phyloP scores from a whole-genome alignment of 2,888 invertebrate species.

The Shargacucullia verbasci region DNA sequence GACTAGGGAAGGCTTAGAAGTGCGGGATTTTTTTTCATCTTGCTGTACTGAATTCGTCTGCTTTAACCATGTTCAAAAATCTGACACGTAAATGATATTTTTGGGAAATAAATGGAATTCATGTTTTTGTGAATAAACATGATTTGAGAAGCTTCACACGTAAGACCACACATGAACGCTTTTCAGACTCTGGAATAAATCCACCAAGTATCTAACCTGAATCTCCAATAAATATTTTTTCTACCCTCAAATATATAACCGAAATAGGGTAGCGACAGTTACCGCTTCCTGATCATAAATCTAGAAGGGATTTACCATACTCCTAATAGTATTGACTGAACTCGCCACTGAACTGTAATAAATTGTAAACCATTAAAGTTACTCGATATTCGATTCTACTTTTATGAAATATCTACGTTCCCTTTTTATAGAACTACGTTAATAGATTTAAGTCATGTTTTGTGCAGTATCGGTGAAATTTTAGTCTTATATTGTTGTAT shows the following conservation, averaged over 20 bases:
- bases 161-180: not conserved
- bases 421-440: constrained; percentile 8
- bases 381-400: constrained; percentile 8
- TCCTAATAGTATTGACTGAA: constrained; percentile 23
- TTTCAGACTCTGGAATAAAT: not conserved
- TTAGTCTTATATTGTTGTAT: too few relatives aligned
- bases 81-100: too few relatives aligned
- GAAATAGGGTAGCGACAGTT: constrained; percentile 17
- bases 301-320: constrained; percentile 21
- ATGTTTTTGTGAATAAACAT: too few relatives aligned
- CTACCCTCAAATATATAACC: constrained; percentile 13
- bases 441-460: too few relatives aligned
- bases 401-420: constrained; percentile 13
- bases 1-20: too few relatives aligned
- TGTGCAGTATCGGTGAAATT: too few relatives aligned
- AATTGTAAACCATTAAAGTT: constrained; percentile 12
- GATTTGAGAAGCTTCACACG: too few relatives aligned
- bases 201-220: not conserved
- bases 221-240: not conserved
- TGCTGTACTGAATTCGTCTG: too few relatives aligned
- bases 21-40: too few relatives aligned
- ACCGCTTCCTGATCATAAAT: constrained; percentile 24
- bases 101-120: too few relatives aligned
- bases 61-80: too few relatives aligned
- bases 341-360: constrained; percentile 22